These are phyloP conservation scores for Physocephala rufipes DNA, from an alignment of 2,888 invertebrate genomes.

Conservation along the genomic window DNA sequence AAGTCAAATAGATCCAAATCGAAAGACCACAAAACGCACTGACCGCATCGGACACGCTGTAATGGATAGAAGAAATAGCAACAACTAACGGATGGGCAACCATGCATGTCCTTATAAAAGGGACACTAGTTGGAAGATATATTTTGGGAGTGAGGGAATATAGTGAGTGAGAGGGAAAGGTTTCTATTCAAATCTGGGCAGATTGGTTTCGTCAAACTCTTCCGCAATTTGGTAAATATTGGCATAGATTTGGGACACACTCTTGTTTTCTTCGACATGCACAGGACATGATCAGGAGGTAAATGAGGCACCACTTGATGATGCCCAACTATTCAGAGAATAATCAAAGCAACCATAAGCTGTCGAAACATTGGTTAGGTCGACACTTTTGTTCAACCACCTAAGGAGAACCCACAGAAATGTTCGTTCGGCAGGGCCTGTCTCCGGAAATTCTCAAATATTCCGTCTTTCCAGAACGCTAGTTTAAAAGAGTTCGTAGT, in stretches of 20 bases:
- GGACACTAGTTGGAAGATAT: too few species aligned
- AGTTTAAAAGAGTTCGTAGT: too few species aligned
- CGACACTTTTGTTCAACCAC: slow-evolving; percentile 15
- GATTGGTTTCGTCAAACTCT: too few species aligned
- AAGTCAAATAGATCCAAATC: slow-evolving; percentile 18
- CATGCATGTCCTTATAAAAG: too few species aligned
- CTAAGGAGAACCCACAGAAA: background rate
- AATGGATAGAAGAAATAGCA: background rate
- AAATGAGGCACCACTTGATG: too few species aligned
- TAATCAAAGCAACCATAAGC: slow-evolving; percentile 38
- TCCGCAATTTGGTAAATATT: too few species aligned
- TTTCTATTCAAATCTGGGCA: background rate
- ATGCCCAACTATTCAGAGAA: slow-evolving; percentile 22
- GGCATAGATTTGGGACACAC: too few species aligned
- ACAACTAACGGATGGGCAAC: too few species aligned
- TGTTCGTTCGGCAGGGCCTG: background rate
- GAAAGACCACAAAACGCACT: slow-evolving; percentile 30
- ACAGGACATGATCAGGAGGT: too few species aligned
- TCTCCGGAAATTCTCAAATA: too few species aligned
- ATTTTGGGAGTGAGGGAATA: background rate
- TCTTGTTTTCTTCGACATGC: too few species aligned
- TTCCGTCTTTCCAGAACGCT: too few species aligned
- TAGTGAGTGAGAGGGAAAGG: background rate
- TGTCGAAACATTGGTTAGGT: slow-evolving; percentile 25
- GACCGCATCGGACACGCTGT: slow-evolving; percentile 22